These are phyloP conservation scores for Cordylochernes scorpioides DNA, from an alignment of 2,888 invertebrate species.

Conservation along the genomic window DNA sequence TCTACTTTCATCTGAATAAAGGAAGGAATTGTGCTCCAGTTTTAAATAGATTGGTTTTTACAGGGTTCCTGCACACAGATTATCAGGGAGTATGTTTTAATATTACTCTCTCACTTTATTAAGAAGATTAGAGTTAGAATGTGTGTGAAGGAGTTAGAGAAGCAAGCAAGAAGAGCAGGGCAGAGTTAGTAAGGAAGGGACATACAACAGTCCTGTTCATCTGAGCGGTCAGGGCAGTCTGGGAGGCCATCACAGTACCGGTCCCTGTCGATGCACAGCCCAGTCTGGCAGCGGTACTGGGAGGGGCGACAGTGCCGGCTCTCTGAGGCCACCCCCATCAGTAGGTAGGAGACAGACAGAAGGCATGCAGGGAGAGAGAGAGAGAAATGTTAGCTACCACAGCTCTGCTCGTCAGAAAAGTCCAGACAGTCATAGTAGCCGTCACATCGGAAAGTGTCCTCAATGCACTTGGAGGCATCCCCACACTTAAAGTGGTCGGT, in stretches of 20 bases:
- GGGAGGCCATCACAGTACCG: slow-evolving; percentile 22
- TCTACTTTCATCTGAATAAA: no score
- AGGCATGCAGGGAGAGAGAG: neutral
- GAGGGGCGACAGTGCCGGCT: slow-evolving; percentile 13
- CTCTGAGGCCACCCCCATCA: no score
- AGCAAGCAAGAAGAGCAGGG: no score
- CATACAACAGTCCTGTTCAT: slow-evolving; percentile 38
- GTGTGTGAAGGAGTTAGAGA: no score
- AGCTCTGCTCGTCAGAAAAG: slow-evolving; percentile 43
- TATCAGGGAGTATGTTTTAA: no score
- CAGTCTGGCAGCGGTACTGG: slow-evolving; percentile 23
- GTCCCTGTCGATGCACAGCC: slow-evolving; percentile 19
- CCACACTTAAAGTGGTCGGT: slow-evolving; percentile 20
- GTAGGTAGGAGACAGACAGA: slow-evolving; percentile 1
- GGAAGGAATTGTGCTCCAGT: no score
- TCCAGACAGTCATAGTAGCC: slow-evolving; percentile 35
- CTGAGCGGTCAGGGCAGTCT: slow-evolving; percentile 35
- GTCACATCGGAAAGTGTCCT: slow-evolving; percentile 18
- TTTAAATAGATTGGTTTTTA: no score
- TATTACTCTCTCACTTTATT: no score
- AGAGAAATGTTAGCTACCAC: slow-evolving; percentile 24
- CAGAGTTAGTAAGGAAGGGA: no score
- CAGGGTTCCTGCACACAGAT: no score
- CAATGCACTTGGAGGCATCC: slow-evolving; percentile 22
- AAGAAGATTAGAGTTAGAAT: no score